A percentile compares a stretch with the other conserved stretches of the same genome.
Conservation (phyloP, 2,113 vertebrate species). For the Nesoenas mayeri region DNA sequence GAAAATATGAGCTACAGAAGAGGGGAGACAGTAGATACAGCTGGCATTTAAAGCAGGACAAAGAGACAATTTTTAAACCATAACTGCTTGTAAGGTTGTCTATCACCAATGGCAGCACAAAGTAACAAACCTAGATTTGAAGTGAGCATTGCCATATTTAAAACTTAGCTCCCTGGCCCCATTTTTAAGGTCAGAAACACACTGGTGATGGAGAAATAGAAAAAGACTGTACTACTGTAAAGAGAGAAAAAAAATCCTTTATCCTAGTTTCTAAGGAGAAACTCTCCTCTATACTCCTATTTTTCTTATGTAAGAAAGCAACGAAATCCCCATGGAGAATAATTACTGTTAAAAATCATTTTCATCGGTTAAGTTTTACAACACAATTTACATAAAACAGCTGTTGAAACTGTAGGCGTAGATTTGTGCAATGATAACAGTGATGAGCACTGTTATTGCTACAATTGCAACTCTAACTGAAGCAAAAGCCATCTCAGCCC, state of each 20-base stretch:
- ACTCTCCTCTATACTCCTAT: background rate
- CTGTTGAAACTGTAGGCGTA: background rate
- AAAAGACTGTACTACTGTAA: background rate
- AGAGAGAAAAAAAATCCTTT: background rate
- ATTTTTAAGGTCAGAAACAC: background rate
- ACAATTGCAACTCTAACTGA: background rate
- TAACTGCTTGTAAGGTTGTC: background rate
- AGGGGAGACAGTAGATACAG: rapidly evolving
- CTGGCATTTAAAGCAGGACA: background rate
- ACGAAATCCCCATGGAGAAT: background rate
- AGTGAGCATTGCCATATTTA: background rate
- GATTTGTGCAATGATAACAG: background rate
- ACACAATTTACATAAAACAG: background rate
- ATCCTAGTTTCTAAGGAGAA: background rate
- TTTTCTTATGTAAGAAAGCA: background rate
- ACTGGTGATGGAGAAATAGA: background rate
- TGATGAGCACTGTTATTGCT: background rate
- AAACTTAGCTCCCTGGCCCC: background rate
- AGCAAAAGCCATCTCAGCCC: background rate
- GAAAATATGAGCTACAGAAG: background rate
- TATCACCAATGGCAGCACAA: background rate
- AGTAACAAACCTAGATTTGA: background rate
- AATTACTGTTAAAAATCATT: rapidly evolving
- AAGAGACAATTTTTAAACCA: background rate
- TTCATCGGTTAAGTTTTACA: background rate